Evolutionary conservation across 2,113 vertebrate species (phyloP).

Genomic region (Phrynosoma platyrhinos): DNA sequence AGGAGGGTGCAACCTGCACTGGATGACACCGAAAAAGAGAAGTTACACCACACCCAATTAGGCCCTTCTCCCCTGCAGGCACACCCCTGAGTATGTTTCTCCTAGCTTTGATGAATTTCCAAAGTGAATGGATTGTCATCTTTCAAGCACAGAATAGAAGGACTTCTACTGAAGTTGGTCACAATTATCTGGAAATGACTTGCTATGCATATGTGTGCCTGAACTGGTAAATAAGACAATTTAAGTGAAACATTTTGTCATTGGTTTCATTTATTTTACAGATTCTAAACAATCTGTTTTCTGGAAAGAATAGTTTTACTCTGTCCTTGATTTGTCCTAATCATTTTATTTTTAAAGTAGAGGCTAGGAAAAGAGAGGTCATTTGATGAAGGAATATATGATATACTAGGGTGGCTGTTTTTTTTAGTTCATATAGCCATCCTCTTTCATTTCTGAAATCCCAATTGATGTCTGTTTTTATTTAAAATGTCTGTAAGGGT

Average conservation of each 20-base stretch:
- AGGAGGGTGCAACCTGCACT: too few relatives aligned
- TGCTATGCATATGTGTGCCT: constrained; percentile 27
- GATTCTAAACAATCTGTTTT: constrained; percentile 27
- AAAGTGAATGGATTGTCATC: too few relatives aligned
- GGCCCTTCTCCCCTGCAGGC: too few relatives aligned
- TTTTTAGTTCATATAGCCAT: constrained; percentile 68
- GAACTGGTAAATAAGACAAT: constrained; percentile 22
- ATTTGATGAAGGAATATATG: constrained; percentile 50
- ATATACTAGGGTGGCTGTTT: constrained; percentile 43
- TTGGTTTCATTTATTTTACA: constrained; percentile 23
- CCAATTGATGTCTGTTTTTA: constrained; percentile 76
- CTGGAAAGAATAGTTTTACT: background rate
- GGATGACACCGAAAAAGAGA: too few relatives aligned
- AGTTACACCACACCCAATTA: too few relatives aligned
- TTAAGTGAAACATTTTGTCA: constrained; percentile 34
- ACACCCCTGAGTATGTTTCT: too few relatives aligned
- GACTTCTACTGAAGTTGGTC: background rate
- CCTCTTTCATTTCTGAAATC: constrained; percentile 74
- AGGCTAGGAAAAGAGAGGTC: constrained; percentile 55
- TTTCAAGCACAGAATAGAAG: too few relatives aligned
- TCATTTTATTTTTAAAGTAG: constrained; percentile 22
- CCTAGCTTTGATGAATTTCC: too few relatives aligned
- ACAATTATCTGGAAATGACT: constrained; percentile 34
- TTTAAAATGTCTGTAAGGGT: constrained; percentile 77
- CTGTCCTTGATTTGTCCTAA: constrained; percentile 47